Base-by-base conservation (phyloP, 2,888 invertebrate species). In the Protonemura montana region DNA sequence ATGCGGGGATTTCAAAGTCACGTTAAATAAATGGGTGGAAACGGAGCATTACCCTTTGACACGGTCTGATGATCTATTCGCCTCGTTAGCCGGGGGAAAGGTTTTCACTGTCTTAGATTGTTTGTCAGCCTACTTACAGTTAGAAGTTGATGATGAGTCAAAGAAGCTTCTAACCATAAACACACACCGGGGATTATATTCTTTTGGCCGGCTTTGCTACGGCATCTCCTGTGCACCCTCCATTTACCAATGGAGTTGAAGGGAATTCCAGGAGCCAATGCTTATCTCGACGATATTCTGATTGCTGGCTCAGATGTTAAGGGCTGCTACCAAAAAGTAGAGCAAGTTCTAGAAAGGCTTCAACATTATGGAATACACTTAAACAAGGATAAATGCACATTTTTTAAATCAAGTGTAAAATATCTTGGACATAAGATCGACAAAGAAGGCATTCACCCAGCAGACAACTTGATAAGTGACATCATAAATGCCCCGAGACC, bases 181-280 rank as follows among this genome's bases (percentile, higher is more conserved):
- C 28, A 80, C 27, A 3, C 26, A 80, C 7, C 7, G 26, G 3
- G 80, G 80, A 5, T 26, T 26, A 28, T 80, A 27, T 28, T 21
- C 6, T 6, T 80, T 80, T 26, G 6, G 27, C 80, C 21, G 27
- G 28, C 28, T 80, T 26, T 28, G 27, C 7, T 80, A 80, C 27
- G 80, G 80, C 6, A 80, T 80, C 82, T 87, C 88, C 82, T 87
- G 87, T 83, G 89, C 89, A 21, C 88, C 89, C 28, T 88, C 87
- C 27, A 89, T 89, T 82, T 90, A 89, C 87, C 89, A 89, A 87
- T 30, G 16, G 30, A 88, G 1, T 27, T 88, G 13, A 16, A 21
- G 13, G 88, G 87, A 25, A 76, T 87, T n/a, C 84, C 84, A 2
- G 87, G 85, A 21, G 86, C 87, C 16, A 77, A 81, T 26, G 59